These are phyloP conservation scores for Fratercula arctica DNA, from an alignment of 2,797 vertebrate genomes.

Conservation along the genomic window DNA sequence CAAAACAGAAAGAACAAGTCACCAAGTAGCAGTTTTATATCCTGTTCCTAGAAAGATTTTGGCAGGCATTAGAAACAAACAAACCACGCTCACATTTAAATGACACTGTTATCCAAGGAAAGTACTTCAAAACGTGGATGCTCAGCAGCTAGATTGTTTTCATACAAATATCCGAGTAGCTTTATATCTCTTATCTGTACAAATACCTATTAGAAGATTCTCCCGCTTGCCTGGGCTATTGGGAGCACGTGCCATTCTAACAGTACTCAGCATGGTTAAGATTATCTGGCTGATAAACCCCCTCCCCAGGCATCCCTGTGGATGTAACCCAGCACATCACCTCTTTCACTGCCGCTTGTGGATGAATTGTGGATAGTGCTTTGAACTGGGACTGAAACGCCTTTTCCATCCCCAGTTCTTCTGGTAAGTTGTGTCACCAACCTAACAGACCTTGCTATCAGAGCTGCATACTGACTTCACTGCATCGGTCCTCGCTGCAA, in stretches of 20 bases:
- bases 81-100: not conserved
- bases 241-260: not conserved
- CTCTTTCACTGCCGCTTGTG: accelerated
- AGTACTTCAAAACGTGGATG: not conserved
- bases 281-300: not conserved
- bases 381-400: not conserved
- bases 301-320: not conserved
- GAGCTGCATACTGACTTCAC: not conserved
- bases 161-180: accelerated
- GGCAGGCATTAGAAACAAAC: slow-evolving; percentile 46
- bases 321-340: accelerated
- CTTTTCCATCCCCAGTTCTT: not conserved
- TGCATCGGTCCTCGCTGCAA: not conserved
- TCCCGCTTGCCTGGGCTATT: not conserved
- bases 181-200: not conserved
- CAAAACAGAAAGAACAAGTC: slow-evolving; percentile 35
- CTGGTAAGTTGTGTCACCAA: not conserved
- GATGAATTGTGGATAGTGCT: not conserved
- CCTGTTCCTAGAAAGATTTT: slow-evolving; percentile 62
- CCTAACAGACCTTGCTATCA: not conserved
- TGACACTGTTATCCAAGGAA: not conserved
- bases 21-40: slow-evolving; percentile 24
- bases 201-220: not conserved
- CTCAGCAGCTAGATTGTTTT: not conserved
- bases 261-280: not conserved